phyloP scores from a whole-genome alignment of 2,113 vertebrate species.

The Anolis sagrei region DNA sequence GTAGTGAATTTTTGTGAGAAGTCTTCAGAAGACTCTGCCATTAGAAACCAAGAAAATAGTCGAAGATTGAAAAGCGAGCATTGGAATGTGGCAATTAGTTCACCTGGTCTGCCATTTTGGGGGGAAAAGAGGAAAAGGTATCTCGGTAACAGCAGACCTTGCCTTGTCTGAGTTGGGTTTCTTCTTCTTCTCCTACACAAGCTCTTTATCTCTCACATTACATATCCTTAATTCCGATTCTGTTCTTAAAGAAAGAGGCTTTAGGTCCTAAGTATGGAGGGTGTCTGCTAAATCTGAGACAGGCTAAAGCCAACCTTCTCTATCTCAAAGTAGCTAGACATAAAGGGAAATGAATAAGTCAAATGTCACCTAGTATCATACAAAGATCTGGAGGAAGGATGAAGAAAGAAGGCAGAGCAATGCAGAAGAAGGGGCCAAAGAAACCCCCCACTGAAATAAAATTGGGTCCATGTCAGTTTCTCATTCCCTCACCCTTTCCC shows the following conservation, averaged over 20 bases:
- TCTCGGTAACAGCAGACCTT: neutral
- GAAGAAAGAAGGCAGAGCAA: neutral
- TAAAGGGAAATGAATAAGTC: neutral
- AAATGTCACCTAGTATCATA: neutral
- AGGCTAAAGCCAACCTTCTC: neutral
- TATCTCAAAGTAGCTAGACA: neutral
- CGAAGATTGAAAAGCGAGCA: too few relatives aligned
- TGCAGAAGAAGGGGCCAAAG: neutral
- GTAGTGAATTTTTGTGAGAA: neutral
- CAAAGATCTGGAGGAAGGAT: neutral
- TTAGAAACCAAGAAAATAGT: neutral
- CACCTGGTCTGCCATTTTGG: neutral
- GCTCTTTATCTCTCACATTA: neutral
- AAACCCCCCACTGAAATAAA: neutral
- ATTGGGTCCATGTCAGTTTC: neutral
- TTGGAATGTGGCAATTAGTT: neutral
- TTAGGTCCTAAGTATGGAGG: neutral
- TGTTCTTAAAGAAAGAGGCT: neutral
- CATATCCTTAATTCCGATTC: neutral
- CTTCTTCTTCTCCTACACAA: neutral
- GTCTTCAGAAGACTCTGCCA: neutral
- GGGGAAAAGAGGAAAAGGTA: neutral
- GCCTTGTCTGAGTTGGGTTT: neutral
- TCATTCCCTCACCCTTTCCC: too few relatives aligned
- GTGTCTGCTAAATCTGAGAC: neutral